These are phyloP conservation scores for Gambelia wislizenii DNA, from an alignment of 2,797 vertebrate species.

Conservation along the genomic window DNA sequence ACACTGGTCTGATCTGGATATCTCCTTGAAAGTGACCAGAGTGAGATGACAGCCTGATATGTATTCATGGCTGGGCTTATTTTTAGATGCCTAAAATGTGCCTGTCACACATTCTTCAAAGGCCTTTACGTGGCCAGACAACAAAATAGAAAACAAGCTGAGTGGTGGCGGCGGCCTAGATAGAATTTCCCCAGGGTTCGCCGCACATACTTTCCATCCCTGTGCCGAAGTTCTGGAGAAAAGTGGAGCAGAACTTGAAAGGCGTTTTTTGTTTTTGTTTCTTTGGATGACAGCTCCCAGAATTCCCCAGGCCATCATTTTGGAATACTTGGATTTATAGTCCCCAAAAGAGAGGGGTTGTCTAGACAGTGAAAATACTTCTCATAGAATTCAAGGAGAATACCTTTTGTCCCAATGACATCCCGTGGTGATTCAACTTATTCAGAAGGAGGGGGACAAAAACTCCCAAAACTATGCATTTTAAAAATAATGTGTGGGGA, in stretches of 20 bases:
- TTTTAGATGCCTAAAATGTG: conserved; percentile 42
- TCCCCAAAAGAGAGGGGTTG: background rate
- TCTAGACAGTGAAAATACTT: no score
- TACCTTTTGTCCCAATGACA: no score
- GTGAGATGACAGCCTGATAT: conserved; percentile 15
- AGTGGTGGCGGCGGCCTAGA: background rate
- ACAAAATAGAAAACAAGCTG: background rate
- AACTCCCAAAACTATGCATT: no score
- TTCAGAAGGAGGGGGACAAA: no score
- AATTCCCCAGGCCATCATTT: background rate
- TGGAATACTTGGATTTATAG: background rate
- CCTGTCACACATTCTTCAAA: background rate
- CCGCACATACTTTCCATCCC: background rate
- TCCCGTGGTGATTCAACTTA: no score
- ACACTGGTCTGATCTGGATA: background rate
- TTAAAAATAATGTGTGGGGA: no score
- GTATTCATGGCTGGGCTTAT: conserved; percentile 11
- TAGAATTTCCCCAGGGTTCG: conserved; percentile 1
- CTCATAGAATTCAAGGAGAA: no score
- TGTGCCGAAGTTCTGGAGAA: background rate
- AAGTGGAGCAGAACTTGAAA: conserved; percentile 46
- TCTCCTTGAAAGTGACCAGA: conserved; percentile 33
- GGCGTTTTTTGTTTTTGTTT: background rate
- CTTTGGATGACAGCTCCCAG: background rate
- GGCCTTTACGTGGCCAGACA: background rate